A percentile compares a stretch with the other conserved stretches of the same genome.
These are phyloP conservation scores for Aselliscus stoliczkanus DNA, from an alignment of 2,797 vertebrate species.

Conservation along the genomic window DNA sequence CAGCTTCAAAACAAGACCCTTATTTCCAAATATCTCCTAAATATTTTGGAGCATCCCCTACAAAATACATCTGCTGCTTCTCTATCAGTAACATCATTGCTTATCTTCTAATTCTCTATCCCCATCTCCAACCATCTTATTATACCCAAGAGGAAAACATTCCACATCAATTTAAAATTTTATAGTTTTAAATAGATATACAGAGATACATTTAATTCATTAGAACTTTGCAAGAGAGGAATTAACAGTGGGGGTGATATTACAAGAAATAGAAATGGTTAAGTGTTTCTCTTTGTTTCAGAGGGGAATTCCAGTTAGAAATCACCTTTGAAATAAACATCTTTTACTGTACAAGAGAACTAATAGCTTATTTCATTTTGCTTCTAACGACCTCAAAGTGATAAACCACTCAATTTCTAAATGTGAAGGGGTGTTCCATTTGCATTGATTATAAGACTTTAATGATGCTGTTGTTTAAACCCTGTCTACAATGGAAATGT, in stretches of 20 bases:
- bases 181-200: neutral
- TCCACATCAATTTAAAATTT: neutral
- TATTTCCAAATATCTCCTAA: neutral
- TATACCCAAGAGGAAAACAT: neutral
- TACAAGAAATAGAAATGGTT: neutral
- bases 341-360: neutral
- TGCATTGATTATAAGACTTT: neutral
- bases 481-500: neutral
- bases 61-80: neutral
- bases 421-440: neutral
- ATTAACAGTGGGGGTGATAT: neutral
- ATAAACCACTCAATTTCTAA: neutral
- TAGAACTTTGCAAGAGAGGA: neutral
- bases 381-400: neutral
- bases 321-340: neutral
- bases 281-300: neutral
- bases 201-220: neutral
- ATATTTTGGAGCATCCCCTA: neutral
- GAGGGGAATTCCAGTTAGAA: neutral
- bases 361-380: neutral
- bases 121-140: neutral
- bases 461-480: neutral
- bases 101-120: neutral
- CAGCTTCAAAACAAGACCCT: neutral
- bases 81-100: neutral